Base-by-base conservation (phyloP, 2,113 vertebrate genomes). In the Hippolais icterina region DNA sequence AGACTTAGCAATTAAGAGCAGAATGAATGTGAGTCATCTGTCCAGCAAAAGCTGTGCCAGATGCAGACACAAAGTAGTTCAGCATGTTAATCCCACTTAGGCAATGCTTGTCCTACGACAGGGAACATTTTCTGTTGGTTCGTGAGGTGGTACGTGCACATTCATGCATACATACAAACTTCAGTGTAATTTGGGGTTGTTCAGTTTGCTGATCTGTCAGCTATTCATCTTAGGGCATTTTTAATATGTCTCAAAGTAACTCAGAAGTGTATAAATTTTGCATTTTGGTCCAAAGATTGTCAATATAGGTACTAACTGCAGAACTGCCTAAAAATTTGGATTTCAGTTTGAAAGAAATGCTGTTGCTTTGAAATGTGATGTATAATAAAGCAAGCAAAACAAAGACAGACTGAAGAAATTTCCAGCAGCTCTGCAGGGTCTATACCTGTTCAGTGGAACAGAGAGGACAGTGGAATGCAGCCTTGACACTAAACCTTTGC, bases 21-120 rank as follows among this genome's bases (percentile, higher is more conserved):
- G 82, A 83, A 78, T 87, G 75, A 93, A 83, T 83, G 53, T 90
- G 93, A 94, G 49, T 96, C 79, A 90, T 91, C 78, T 96, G 91
- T 85, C 94, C 96, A 88, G 94, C 42, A 83, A 88, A 92, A 89
- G 37, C 79, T 74, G 71, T 80, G 78, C 87, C 93, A 96, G 87
- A 91, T 90, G 84, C 61, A 85, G 70, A 61, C 75, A 57, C 46
- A 52, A 66, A 88, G 63, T 88, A 83, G 47, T 94, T 88, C 59
- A 83, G 59, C 66, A 21, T 80, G 47, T 84, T 91, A 83, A 74
- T 80, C 52, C 66, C 39, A n/a, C 74, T 94, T 93, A 80, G 11
- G 70, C 77, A 93, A 47, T 72, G 5, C 47, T 80, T 65, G 46
- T 93, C 57, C 49, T 87, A 4, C 87, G 93, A 31, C 42, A 23